These are phyloP conservation scores for Polydrusus pterygomalis DNA, from an alignment of 2,888 invertebrate genomes.

Conservation along the genomic window DNA sequence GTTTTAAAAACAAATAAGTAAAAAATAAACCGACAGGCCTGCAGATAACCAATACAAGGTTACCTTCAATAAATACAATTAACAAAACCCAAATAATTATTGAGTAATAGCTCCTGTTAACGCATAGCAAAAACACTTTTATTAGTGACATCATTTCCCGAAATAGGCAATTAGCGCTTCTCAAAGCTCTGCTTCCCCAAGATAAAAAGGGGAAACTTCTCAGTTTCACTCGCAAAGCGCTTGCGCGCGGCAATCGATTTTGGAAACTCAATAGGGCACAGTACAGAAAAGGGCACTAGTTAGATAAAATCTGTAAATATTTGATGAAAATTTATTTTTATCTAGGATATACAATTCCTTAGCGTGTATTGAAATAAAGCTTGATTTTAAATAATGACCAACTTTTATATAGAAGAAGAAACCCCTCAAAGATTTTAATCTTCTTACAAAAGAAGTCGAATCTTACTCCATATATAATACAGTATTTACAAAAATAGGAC, in stretches of 20 bases:
- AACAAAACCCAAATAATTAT: neutral
- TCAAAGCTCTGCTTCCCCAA: slow-evolving; percentile 13
- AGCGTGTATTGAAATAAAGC: neutral
- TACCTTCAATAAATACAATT: neutral
- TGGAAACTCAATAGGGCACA: slow-evolving; percentile 18
- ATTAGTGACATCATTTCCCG: slow-evolving; percentile 2
- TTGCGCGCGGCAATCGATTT: slow-evolving; percentile 42
- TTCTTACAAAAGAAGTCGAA: no score
- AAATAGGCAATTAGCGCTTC: slow-evolving; percentile 11
- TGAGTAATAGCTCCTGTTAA: neutral
- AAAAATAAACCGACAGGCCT: neutral
- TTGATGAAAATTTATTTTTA: neutral
- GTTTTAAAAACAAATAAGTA: neutral
- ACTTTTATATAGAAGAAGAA: no score
- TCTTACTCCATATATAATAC: no score
- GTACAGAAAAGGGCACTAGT: slow-evolving; percentile 18
- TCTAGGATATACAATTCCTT: neutral
- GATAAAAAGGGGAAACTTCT: slow-evolving; percentile 11
- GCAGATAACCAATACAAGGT: no score
- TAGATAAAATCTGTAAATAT: slow-evolving; percentile 27
- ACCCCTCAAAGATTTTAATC: no score
- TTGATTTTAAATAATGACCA: no score
- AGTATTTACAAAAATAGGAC: no score
- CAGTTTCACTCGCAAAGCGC: slow-evolving; percentile 11
- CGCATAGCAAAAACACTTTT: slow-evolving; percentile 6